Evolutionary conservation across 2,113 vertebrate species (phyloP).

Genomic region (Gallinago jamesoni): DNA sequence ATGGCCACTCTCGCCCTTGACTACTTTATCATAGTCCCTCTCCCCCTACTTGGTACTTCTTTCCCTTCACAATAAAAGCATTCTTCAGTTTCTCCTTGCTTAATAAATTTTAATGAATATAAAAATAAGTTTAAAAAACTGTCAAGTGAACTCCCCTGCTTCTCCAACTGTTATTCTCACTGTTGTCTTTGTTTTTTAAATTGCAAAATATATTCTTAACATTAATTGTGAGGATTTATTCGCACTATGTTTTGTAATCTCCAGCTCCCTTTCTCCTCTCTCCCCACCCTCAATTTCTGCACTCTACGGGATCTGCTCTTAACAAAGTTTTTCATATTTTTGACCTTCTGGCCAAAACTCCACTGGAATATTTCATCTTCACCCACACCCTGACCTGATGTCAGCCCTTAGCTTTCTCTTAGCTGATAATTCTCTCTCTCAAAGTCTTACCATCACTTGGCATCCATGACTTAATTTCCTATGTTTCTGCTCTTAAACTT

Average conservation of each 20-base stretch:
- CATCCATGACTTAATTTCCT: neutral
- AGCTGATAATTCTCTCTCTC: neutral
- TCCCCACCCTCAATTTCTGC: neutral
- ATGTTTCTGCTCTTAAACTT: neutral
- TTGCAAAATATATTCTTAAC: neutral
- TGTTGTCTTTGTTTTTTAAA: neutral
- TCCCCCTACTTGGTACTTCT: neutral
- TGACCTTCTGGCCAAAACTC: neutral
- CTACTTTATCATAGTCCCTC: neutral
- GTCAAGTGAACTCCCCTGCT: neutral
- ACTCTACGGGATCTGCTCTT: accelerated
- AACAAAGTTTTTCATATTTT: neutral
- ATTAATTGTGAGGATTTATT: neutral
- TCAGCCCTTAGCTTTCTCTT: neutral
- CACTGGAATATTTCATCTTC: neutral
- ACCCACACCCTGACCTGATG: accelerated
- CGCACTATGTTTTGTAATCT: neutral
- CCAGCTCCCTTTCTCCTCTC: neutral
- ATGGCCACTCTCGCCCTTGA: neutral
- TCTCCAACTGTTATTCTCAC: neutral
- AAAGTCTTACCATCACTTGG: neutral
- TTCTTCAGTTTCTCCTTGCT: neutral
- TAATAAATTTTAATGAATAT: neutral
- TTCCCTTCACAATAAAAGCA: neutral
- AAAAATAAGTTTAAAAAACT: neutral